Conservation (phyloP, 2,797 vertebrate species). For the Pipistrellus pygmaeus region DNA sequence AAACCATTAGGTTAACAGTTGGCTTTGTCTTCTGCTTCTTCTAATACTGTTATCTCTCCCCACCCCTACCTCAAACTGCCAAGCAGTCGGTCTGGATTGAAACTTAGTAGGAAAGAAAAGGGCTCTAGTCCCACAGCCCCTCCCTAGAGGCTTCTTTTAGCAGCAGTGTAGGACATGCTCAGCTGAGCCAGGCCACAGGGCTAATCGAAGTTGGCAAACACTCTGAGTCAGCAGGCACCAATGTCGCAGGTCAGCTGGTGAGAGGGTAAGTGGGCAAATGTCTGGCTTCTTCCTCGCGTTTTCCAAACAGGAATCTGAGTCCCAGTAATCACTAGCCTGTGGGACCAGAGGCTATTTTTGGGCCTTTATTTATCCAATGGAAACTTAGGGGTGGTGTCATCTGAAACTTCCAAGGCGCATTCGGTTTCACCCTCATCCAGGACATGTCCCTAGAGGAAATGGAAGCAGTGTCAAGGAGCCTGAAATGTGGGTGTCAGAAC, state of each 20-base stretch:
- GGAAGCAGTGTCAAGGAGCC: conserved; percentile 68
- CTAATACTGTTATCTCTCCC: neutral
- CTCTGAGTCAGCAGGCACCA: conserved; percentile 59
- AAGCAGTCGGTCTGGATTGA: neutral
- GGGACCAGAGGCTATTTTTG: conserved; percentile 71
- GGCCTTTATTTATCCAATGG: conserved; percentile 72
- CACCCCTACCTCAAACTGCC: neutral
- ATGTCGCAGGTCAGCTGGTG: conserved; percentile 64
- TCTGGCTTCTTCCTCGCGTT: conserved; percentile 70
- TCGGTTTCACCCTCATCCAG: conserved; percentile 71
- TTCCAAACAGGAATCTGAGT: conserved; percentile 71
- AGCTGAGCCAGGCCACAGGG: conserved; percentile 25
- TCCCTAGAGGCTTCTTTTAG: conserved; percentile 65
- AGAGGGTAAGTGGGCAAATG: conserved; percentile 56
- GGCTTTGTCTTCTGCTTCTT: neutral
- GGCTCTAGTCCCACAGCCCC: neutral
- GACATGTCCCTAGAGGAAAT: conserved; percentile 73
- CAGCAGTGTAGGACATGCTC: conserved; percentile 28
- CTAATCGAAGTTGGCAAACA: conserved; percentile 60
- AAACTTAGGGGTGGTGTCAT: conserved; percentile 76
- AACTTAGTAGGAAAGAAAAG: neutral
- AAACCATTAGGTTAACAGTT: neutral
- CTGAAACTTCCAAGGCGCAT: conserved; percentile 73
- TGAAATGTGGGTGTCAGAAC: conserved; percentile 42
- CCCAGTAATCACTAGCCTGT: conserved; percentile 53